phyloP scores from a whole-genome alignment of 2,113 vertebrate genomes.

The Phalacrocorax carbo region DNA sequence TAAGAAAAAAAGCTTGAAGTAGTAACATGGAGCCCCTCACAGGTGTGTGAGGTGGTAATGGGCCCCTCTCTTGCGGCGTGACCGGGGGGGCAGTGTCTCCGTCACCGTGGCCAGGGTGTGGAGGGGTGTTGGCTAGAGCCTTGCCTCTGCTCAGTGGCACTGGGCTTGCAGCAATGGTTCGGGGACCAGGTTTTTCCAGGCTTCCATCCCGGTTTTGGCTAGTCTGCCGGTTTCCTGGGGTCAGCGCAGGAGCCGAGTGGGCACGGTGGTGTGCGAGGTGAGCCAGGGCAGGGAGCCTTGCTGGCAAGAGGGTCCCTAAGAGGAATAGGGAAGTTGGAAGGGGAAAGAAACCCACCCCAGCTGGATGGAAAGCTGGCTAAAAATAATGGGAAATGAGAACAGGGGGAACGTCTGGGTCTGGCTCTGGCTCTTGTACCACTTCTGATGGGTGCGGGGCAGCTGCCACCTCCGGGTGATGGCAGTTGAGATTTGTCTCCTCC shows the following conservation, averaged over 20 bases:
- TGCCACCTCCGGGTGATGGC: neutral
- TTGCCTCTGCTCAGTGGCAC: neutral
- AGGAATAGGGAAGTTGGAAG: neutral
- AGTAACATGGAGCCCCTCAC: neutral
- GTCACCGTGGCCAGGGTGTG: accelerated
- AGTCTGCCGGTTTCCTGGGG: neutral
- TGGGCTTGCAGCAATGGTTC: accelerated
- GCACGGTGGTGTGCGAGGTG: accelerated
- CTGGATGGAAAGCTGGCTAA: neutral
- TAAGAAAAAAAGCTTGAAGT: neutral
- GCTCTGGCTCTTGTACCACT: neutral
- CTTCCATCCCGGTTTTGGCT: accelerated
- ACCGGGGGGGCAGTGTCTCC: accelerated
- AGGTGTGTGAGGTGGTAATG: accelerated
- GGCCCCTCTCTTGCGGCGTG: neutral
- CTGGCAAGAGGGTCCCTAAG: accelerated
- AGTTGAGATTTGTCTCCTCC: accelerated
- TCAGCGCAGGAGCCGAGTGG: neutral
- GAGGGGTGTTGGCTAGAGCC: neutral
- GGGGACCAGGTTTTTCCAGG: neutral
- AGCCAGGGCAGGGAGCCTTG: accelerated
- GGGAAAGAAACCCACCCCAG: neutral
- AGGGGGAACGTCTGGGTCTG: neutral
- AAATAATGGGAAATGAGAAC: neutral
- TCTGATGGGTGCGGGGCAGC: neutral